Evolutionary conservation across 2,113 vertebrate genomes (phyloP).

Genomic region (Pelecanoides urinatrix): DNA sequence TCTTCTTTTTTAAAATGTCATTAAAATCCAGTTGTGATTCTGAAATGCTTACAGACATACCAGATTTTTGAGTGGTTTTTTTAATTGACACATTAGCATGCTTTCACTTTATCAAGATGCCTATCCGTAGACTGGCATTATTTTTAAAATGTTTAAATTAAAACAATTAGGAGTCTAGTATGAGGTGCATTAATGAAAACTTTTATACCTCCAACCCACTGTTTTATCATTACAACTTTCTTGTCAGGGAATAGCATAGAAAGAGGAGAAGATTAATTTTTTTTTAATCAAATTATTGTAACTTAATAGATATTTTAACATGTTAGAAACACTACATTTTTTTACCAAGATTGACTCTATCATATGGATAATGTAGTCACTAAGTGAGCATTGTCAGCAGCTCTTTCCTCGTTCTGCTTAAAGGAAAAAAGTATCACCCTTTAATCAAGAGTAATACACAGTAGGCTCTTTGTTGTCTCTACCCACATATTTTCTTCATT

Average conservation of each 20-base stretch:
- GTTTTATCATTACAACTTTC: background rate
- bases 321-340: background rate
- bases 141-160: background rate
- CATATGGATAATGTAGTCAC: background rate
- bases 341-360: background rate
- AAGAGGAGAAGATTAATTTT: background rate
- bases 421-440: background rate
- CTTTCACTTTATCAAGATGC: background rate
- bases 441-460: background rate
- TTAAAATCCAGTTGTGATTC: background rate
- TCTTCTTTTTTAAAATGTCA: background rate
- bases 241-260: background rate
- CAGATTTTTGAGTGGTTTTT: background rate
- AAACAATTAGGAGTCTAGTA: background rate
- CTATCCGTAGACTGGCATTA: background rate
- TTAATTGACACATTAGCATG: background rate
- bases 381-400: background rate
- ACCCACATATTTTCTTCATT: background rate
- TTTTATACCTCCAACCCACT: background rate
- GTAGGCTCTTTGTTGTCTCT: background rate
- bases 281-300: background rate
- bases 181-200: background rate
- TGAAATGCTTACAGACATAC: background rate
- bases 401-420: background rate
- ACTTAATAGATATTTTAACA: background rate